Evolutionary conservation across 2,797 vertebrate species (phyloP).

Genomic region (Anabacerthia variegaticeps): DNA sequence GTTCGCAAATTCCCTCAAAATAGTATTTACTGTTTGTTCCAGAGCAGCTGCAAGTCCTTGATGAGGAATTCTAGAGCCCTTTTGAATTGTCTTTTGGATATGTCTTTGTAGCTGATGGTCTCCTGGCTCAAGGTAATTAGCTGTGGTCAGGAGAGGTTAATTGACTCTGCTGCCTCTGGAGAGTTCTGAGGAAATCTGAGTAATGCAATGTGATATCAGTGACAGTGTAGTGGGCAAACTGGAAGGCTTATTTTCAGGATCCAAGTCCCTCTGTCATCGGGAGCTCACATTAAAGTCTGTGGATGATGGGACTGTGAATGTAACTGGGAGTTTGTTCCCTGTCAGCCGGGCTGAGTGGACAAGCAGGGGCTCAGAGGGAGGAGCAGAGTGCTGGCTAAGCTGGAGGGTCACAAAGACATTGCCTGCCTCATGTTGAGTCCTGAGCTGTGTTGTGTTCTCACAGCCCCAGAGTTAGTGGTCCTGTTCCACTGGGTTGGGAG

Average conservation of each 20-base stretch:
- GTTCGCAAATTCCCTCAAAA: background rate
- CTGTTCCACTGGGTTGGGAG: background rate
- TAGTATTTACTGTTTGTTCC: background rate
- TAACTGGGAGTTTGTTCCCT: background rate
- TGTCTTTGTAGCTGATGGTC: background rate
- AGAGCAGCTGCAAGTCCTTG: background rate
- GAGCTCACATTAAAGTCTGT: background rate
- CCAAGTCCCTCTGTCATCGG: background rate
- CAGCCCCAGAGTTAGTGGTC: background rate
- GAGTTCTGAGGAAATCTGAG: background rate
- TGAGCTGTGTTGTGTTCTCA: background rate
- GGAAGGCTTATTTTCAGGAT: background rate
- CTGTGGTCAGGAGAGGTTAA: background rate
- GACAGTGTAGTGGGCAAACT: fast-evolving
- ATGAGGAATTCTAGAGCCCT: background rate
- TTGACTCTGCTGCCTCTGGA: background rate
- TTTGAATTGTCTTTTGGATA: background rate
- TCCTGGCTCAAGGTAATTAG: background rate
- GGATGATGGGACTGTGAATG: background rate
- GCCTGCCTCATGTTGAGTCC: background rate
- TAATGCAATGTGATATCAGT: background rate
- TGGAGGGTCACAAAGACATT: background rate
- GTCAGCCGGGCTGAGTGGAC: background rate
- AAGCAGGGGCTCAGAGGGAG: background rate
- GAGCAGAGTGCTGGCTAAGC: background rate